phyloP scores from a whole-genome alignment of 2,797 vertebrate species.

The Danio tinwini region DNA sequence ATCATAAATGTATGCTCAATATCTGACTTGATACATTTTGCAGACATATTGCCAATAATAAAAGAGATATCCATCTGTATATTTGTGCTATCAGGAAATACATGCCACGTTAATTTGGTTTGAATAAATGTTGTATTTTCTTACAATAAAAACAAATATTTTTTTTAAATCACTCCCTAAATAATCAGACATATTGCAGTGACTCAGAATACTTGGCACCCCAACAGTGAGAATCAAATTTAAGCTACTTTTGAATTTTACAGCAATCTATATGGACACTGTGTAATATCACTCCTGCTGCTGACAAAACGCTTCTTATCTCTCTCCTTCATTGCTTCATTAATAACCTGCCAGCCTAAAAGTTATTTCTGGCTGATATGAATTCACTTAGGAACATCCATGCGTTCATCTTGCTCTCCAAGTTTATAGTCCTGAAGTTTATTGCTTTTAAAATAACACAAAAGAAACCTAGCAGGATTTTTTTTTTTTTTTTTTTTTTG shows the following conservation, averaged over 20 bases:
- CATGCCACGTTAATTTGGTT: neutral
- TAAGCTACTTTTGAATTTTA: conserved; percentile 1
- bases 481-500: conserved; percentile 1
- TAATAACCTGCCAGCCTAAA: conserved; percentile 24
- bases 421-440: neutral
- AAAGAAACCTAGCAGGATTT: conserved; percentile 13
- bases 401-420: conserved; percentile 1
- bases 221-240: conserved; percentile 15
- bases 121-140: neutral
- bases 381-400: conserved; percentile 15
- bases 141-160: neutral
- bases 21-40: neutral
- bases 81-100: neutral
- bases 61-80: neutral
- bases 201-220: neutral
- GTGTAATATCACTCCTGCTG: conserved; percentile 28
- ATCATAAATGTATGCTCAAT: neutral
- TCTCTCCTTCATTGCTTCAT: conserved; percentile 36
- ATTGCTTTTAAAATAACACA: conserved; percentile 13
- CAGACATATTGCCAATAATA: neutral
- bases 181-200: neutral
- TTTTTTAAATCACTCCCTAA: neutral
- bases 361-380: conserved; percentile 44
- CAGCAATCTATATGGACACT: neutral
- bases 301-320: conserved; percentile 44